A percentile compares a stretch with the other conserved stretches of the same genome.
These are phyloP conservation scores for Phallusia fumigata DNA, from an alignment of 23 tunicate species.

Conservation along the genomic window DNA sequence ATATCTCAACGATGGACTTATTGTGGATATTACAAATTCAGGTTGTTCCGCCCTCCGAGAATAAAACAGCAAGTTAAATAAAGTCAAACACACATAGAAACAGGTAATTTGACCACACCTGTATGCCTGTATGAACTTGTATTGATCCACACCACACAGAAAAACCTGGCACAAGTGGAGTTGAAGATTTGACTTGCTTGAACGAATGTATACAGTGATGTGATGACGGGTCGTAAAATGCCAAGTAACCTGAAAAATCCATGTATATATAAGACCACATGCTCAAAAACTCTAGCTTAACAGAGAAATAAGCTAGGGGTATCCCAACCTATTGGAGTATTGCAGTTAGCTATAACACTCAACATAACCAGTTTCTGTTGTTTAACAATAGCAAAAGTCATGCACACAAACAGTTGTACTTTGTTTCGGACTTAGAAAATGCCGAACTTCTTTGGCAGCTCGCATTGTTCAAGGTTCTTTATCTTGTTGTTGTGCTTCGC, in stretches of 20 bases:
- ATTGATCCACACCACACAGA: constrained; percentile 69
- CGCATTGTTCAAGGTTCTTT: constrained; percentile 39
- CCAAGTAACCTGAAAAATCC: constrained; percentile 15
- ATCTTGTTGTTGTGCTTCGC: constrained; percentile 88
- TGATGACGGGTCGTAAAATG: constrained; percentile 48
- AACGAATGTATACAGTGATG: constrained; percentile 32
- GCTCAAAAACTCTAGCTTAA: no score
- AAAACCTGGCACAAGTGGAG: constrained; percentile 52
- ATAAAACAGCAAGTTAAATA: no score
- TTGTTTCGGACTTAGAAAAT: constrained; percentile 42
- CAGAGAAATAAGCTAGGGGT: no score
- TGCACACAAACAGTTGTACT: background rate
- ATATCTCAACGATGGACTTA: no score
- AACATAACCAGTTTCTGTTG: no score
- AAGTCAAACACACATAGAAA: no score
- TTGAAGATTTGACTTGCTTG: constrained; percentile 54
- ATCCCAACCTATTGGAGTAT: no score
- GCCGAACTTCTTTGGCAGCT: constrained; percentile 43
- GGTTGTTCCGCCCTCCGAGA: no score
- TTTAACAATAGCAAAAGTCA: no score
- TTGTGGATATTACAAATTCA: no score
- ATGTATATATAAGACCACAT: background rate
- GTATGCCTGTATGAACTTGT: constrained; percentile 49
- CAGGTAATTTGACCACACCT: no score
- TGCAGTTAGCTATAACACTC: no score